A percentile compares a stretch with the other conserved stretches of the same genome.
phyloP scores from a whole-genome alignment of 2,797 vertebrate genomes.

The Caiman crocodilus region DNA sequence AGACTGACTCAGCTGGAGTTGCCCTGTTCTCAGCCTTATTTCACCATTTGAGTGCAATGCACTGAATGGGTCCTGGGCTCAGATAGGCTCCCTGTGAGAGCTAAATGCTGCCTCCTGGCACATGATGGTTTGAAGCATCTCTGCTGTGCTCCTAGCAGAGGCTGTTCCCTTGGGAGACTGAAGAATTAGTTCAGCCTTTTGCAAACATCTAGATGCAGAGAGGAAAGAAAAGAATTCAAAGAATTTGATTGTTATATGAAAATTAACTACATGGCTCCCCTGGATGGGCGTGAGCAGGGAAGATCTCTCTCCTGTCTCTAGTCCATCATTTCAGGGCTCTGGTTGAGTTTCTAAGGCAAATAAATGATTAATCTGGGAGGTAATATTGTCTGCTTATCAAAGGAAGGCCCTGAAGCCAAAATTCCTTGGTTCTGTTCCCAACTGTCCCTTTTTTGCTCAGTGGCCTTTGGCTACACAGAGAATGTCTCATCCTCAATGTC shows the following conservation, averaged over 20 bases:
- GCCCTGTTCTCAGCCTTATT: neutral
- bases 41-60: neutral
- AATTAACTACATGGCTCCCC: neutral
- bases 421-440: neutral
- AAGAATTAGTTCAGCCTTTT: neutral
- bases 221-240: neutral
- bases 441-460: neutral
- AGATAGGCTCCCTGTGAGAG: neutral
- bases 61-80: neutral
- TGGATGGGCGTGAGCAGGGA: neutral
- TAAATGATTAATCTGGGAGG: neutral
- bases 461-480: neutral
- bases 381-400: neutral
- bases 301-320: neutral
- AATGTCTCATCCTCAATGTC: neutral
- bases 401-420: neutral
- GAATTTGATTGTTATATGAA: neutral
- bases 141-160: neutral
- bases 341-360: neutral
- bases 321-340: neutral
- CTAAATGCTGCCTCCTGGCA: neutral
- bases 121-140: neutral
- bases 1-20: neutral
- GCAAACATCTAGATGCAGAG: neutral
- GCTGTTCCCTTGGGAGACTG: neutral